Conservation (phyloP, 2,797 vertebrate genomes). For the Leptatherina wallacei region DNA sequence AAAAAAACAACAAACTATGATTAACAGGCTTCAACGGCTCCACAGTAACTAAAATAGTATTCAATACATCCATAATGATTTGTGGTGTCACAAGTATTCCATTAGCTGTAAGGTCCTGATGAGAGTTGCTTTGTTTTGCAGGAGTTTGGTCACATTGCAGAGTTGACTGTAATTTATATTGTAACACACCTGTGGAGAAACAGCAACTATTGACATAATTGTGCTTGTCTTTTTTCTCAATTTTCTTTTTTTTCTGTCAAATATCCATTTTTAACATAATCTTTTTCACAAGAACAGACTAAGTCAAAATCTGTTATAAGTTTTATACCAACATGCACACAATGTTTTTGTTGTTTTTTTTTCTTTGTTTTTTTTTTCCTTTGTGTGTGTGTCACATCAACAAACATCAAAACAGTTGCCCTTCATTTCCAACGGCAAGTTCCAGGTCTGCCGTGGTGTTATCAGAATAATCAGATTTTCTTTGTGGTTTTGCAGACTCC, state of each 20-base stretch:
- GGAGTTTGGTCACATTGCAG: slow-evolving; percentile 55
- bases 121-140: slow-evolving; percentile 67
- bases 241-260: slow-evolving; percentile 70
- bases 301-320: slow-evolving; percentile 76
- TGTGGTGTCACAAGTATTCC: slow-evolving; percentile 2
- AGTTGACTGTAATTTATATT: slow-evolving; percentile 67
- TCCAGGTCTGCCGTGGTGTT: slow-evolving; percentile 51
- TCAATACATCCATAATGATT: slow-evolving; percentile 9
- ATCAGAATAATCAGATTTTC: slow-evolving; percentile 41
- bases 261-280: slow-evolving; percentile 74
- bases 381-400: slow-evolving; percentile 67
- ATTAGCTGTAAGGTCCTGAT: slow-evolving; percentile 21
- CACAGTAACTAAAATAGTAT: slow-evolving; percentile 9
- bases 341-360: slow-evolving; percentile 64
- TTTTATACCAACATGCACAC: slow-evolving; percentile 86
- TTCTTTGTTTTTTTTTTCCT: slow-evolving; percentile 42
- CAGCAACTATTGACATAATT: slow-evolving; percentile 83
- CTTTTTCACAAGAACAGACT: slow-evolving; percentile 84
- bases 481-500: slow-evolving; percentile 53
- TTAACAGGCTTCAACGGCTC: slow-evolving; percentile 5
- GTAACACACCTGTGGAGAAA: slow-evolving; percentile 80
- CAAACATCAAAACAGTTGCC: slow-evolving; percentile 72
- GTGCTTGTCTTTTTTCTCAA: slow-evolving; percentile 78
- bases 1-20: slow-evolving; percentile 8
- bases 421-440: slow-evolving; percentile 59